Evolutionary conservation across 2,113 vertebrate species (phyloP), one percentile per base, ranked within the genome.

Genomic region (Clupea harengus): DNA sequence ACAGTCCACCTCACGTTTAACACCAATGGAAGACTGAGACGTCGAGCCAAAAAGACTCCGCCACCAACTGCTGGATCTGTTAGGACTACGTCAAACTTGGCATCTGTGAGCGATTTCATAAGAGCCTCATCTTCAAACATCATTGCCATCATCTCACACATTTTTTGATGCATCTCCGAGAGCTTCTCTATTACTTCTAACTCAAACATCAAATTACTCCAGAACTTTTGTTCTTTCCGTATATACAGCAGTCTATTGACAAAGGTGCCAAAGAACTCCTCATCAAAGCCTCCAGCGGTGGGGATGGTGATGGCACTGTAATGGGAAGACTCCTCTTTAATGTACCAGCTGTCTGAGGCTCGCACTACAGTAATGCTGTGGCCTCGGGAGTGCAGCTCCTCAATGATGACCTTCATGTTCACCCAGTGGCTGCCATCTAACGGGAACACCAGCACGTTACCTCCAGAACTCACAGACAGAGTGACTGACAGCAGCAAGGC

Each of bases 391-490:
- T 49, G 47, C 8, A 49, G 47, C 47, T 49, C 47, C 47, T 49
- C 47, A 3, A 97, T 87, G 13, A 96, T 89, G 7, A 87, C 82
- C 67, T 95, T 93, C 88, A 95, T 92, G 88, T 96, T 96, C 28
- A 97, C 54, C 95, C 94, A 96, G 49, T 96, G 96, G 88, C 96
- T 97, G 50, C 92, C 95, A 20, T 95, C 95, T 0, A 93, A 75
- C 0, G 95, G 96, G 92, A 95, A 96, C 46, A 96, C 94, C 46
- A 97, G 86, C 17, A 96, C 94, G n/a, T 94, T 96, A 0, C 94
- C 95, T 0, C 88, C 89, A 20, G 88, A 72, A 39, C 45, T 85
- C 22, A 91, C 82, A 0, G 64, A 81, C 3, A 91, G 64, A 86
- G 87, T 80, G 45, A 45, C 85, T 18, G 90, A 83, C 1, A 95